Evolutionary conservation across 92 coral and sea anemone species (phyloP).

Genomic region (Actinostola sp.): DNA sequence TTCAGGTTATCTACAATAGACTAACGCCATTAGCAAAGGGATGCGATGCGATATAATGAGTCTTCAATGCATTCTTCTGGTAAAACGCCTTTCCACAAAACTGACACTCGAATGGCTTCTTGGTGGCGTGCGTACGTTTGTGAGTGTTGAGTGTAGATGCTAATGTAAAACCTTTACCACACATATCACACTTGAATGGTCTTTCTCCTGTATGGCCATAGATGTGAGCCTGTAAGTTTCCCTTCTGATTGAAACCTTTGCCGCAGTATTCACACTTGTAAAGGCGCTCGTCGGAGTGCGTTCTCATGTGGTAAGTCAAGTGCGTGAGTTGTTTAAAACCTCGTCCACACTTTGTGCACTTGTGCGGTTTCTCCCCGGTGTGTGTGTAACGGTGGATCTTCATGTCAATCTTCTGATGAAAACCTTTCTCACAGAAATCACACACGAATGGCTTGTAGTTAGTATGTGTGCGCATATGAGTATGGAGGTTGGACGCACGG

Average conservation of each 20-base stretch:
- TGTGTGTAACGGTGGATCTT: constrained; percentile 97
- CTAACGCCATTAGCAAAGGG: constrained; percentile 92
- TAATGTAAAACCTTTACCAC: constrained; percentile 90
- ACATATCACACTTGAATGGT: constrained; percentile 89
- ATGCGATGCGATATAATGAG: constrained; percentile 95
- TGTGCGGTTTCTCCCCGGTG: constrained; percentile 98
- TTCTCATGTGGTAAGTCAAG: constrained; percentile 91
- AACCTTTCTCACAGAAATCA: constrained; percentile 96
- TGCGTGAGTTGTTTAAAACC: constrained; percentile 98
- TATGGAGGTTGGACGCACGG: constrained; percentile 97
- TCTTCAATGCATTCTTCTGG: constrained; percentile 95
- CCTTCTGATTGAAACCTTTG: constrained; percentile 93
- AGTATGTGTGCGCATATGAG: constrained; percentile 97
- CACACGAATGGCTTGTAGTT: constrained; percentile 93
- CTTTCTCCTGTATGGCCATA: constrained; percentile 99
- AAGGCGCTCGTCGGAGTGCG: constrained; percentile 86
- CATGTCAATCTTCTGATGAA: constrained; percentile 99
- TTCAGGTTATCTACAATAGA: constrained; percentile 70
- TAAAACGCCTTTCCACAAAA: constrained; percentile 90
- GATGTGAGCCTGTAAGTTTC: constrained; percentile 95
- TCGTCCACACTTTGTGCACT: constrained; percentile 96
- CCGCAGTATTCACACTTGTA: constrained; percentile 78
- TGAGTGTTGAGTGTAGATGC: constrained; percentile 98
- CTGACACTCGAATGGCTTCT: constrained; percentile 94
- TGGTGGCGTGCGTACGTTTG: constrained; percentile 90